Evolutionary conservation across 2,888 invertebrate species (phyloP).

Genomic region (Drosophila mimica): DNA sequence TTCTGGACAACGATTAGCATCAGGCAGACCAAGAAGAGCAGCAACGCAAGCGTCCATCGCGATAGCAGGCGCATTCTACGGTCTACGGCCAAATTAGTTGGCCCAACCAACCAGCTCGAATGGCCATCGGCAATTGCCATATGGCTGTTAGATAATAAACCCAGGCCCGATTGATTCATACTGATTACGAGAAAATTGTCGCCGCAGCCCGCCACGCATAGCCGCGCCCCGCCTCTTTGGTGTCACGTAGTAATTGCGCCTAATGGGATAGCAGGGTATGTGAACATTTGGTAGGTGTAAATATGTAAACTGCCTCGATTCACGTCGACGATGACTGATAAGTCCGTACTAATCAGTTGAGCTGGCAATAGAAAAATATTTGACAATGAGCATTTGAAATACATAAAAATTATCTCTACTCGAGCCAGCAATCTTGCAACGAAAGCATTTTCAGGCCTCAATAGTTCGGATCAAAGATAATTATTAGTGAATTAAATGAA

Average conservation of each 20-base stretch:
- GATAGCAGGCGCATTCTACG: conserved; percentile 33
- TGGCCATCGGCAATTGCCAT: conserved; percentile 53
- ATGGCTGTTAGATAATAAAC: conserved; percentile 13
- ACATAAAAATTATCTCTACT: not conserved
- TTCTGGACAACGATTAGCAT: conserved; percentile 85
- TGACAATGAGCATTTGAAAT: not conserved
- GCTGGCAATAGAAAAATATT: not conserved
- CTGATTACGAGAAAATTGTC: conserved; percentile 11
- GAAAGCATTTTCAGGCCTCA: not conserved
- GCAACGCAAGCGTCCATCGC: conserved; percentile 30
- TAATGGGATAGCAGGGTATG: not conserved
- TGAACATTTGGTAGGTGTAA: not conserved
- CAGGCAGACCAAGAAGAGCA: conserved; percentile 34
- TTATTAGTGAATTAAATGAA: not conserved
- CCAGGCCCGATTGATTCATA: conserved; percentile 7
- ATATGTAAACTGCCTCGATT: not conserved
- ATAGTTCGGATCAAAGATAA: not conserved
- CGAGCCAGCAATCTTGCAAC: not conserved
- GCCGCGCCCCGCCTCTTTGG: not conserved
- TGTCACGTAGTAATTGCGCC: not conserved
- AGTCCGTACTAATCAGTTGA: not conserved
- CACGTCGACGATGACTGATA: not conserved
- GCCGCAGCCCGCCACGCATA: not conserved
- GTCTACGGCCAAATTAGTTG: not conserved
- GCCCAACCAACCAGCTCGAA: conserved; percentile 36